Conservation (phyloP, 30 jellyfish, hydroid and myxozoan species). For the Aurelia aurita region DNA sequence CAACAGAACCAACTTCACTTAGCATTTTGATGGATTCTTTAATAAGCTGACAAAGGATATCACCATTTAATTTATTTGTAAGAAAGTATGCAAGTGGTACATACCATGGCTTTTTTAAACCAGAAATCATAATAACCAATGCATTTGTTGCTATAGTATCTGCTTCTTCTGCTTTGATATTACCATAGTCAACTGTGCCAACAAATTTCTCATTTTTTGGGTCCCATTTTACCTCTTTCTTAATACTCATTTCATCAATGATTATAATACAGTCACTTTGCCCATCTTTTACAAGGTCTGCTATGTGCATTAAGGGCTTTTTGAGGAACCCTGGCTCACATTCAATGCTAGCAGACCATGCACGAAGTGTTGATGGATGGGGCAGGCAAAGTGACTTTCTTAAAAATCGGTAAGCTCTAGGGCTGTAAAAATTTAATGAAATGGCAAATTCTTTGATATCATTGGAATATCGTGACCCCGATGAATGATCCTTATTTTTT, state of each 20-base stretch:
- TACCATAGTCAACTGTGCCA: constrained; percentile 47
- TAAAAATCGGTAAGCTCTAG: constrained; percentile 21
- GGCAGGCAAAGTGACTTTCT: constrained; percentile 34
- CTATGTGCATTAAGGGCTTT: not conserved
- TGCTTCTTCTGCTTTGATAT: constrained; percentile 15
- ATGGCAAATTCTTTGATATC: constrained; percentile 47
- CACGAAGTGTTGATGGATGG: constrained; percentile 25
- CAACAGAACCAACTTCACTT: constrained; percentile 31
- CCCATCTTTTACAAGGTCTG: not conserved
- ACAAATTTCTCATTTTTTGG: constrained; percentile 38
- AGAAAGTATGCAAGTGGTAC: constrained; percentile 26
- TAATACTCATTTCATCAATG: constrained; percentile 29
- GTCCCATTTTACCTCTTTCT: constrained; percentile 35
- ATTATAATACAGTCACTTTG: constrained; percentile 16
- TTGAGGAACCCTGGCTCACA: constrained; percentile 51
- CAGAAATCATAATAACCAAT: constrained; percentile 24
- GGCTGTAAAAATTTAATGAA: constrained; percentile 33
- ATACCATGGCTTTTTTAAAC: constrained; percentile 22
- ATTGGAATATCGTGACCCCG: constrained; percentile 2
- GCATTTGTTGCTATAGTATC: constrained; percentile 40
- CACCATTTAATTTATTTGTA: constrained; percentile 4
- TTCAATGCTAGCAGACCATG: constrained; percentile 21
- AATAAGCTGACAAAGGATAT: constrained; percentile 1
- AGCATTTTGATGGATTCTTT: constrained; percentile 9
- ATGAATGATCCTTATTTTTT: not conserved